Base-by-base conservation (phyloP, 64 coral and sea anemone genomes). In the Anthopleura sola region DNA sequence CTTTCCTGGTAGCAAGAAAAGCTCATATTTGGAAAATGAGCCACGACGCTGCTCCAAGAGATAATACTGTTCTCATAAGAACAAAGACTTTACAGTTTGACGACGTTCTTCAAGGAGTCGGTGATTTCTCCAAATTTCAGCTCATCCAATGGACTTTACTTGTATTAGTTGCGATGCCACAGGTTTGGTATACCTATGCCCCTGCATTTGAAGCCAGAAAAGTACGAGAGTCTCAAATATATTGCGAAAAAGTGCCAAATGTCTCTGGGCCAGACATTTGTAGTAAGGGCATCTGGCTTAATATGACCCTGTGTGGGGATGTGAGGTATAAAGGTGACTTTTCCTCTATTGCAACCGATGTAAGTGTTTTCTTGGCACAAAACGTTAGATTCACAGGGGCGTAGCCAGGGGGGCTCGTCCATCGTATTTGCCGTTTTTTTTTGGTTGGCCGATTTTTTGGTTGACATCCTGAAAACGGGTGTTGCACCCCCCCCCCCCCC, bases 111-210 rank as follows among this genome's bases (percentile, higher is more conserved):
- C 31, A 81, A 20, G 86, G 86, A 62, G 66, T 99, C 60, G 93
- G 93, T 28, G 79, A 88, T 5, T 99, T 94, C 56, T 90, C 90
- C 18, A 86, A 83, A 18, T 99, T 99, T 78, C 93, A 99, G 21
- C 71, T 86, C n/a, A 90, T 99, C 12, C 97, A 99, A 14, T 99
- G 97, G 97, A 53, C 92, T 29, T 83, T 99, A 5, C 74, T 99
- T 0, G 90, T 99, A 20, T 29, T 99, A 1, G 87, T 86, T 17
- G 74, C 88, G 1, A 57, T 99, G 16, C 92, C 97, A 1, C 97
- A 99, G 60, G 92, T 93, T 0, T 99, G 92, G 92, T 99, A 99
- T 24, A 95, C 97, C 1, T 99, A 99, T 68, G 90, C 90, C 34
- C 97, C 97, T 15, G 92, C 92, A 21, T 99, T 99, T 37, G 93